Evolutionary conservation across 2,797 vertebrate genomes (phyloP), one percentile per base, ranked within the genome.

Genomic region (Eleutherodactylus coqui): DNA sequence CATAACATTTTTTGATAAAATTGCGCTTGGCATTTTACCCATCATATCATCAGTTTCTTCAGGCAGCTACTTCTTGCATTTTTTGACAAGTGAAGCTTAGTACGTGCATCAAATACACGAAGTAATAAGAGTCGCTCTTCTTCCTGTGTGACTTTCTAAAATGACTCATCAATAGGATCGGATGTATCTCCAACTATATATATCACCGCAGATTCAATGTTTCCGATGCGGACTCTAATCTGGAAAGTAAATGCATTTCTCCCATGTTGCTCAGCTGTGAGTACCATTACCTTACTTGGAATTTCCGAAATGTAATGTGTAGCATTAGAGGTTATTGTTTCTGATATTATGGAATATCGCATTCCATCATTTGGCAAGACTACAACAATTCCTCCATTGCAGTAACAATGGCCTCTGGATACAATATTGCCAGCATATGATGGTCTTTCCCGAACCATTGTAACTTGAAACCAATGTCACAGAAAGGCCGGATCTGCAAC

Each of bases 1-100:
- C 45, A 75, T n/a, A n/a, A n/a, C n/a, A n/a, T n/a, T n/a, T n/a
- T 82, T 82, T 86, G 85, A 77, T 76, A 86, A 55, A 82, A 86
- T 83, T 78, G 47, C 41, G 45, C 62, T 69, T 83, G 79, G 83
- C 85, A 82, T 45, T 82, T 38, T 86, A 70, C 47, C 85, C 62
- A 86, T 86, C 72, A 49, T 55, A 86, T 82, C 85, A 82, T 82
- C 55, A 51, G 84, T 76, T 86, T 75, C 58, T 86, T 27, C 32
- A 82, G 79, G 79, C 70, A 75, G 55, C 45, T 75, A 29, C 79
- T 76, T 53, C 47, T 72, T 67, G 78, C 78, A 67, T 86, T 86
- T 85, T 82, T 53, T 82, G 79, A 76, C 79, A 82, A 75, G 58
- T 78, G 60, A 83, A 45, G 76, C 49, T 55, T 17, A 8, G 9